Conservation (phyloP, 2,888 invertebrate species). For the Ectemnius cavifrons region DNA sequence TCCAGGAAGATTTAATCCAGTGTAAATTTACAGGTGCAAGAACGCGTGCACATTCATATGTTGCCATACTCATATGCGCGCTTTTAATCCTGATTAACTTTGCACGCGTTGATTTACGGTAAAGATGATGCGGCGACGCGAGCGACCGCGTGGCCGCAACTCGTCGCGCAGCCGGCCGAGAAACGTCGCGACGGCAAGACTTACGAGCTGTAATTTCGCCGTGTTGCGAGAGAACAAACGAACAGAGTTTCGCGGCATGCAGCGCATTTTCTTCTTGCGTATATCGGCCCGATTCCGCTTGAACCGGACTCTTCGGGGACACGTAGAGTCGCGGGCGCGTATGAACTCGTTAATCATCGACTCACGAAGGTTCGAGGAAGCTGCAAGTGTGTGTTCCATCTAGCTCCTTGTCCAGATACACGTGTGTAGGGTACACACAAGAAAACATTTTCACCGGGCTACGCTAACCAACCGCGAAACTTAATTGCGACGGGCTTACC, state of each 20-base stretch:
- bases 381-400: neutral
- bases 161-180: conserved; percentile 7
- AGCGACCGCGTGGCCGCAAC: neutral
- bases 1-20: too few relatives aligned
- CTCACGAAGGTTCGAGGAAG: conserved; percentile 23
- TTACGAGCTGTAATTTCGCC: conserved; percentile 12
- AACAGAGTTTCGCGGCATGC: too few relatives aligned
- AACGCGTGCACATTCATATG: too few relatives aligned
- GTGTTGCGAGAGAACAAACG: conserved; percentile 13
- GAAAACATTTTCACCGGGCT: too few relatives aligned
- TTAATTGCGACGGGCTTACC: conserved; percentile 25
- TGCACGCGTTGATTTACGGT: neutral
- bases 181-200: conserved; percentile 19
- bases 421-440: too few relatives aligned
- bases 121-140: conserved; percentile 24
- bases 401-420: neutral
- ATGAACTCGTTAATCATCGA: conserved; percentile 39
- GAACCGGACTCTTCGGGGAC: conserved; percentile 18
- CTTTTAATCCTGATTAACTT: too few relatives aligned
- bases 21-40: too few relatives aligned
- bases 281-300: neutral
- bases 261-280: neutral
- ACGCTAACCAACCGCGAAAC: conserved; percentile 2
- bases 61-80: too few relatives aligned
- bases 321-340: neutral